Base-by-base conservation (phyloP, 2,113 vertebrate genomes). In the Natator depressus region DNA sequence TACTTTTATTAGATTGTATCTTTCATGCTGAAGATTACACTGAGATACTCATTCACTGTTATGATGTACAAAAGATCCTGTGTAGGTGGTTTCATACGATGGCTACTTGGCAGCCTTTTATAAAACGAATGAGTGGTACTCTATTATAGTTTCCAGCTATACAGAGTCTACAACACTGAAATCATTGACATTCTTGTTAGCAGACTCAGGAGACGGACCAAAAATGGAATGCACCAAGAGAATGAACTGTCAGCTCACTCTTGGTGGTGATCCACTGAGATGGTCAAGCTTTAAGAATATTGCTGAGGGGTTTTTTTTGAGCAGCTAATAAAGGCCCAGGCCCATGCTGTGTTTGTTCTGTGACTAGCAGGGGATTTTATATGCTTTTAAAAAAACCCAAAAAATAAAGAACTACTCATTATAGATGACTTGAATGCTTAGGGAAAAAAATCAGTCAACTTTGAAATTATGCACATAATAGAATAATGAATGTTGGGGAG, bases 391-490 rank as follows among this genome's bases (percentile, higher is more conserved):
- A 59, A 29, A 29, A 57, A 53, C 25, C 25, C 0, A 27, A 27
- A 31, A 59, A 75, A 38, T 19, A 75, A 88, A 91, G 38, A 27
- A 85, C 3, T 72, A 29, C 62, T 89, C 17, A 25, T 49, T 59
- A n/a, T 11, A 87, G 31, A 27, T 54, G 65, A 42, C 27, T 2
- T 84, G 50, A 91, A 49, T 51, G 54, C 13, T 1, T 7, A 72
- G 24, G 69, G 22, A 38, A 38, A 49, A 27, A 38, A 1, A 14
- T 8, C 6, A 2, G 88, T 80, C 51, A 80, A 59, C 9, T 38
- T 89, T 27, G 83, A 14, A 80, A 35, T 24, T 49, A 10, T 38
- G 24, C 31, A 81, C 0, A 47, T 0, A 51, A 31, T 12, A 84
- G 17, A 16, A 50, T 55, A 47, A 51, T 5, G 10, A 72, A 72